Evolutionary conservation across 2,888 invertebrate species (phyloP).

Genomic region (Herminia tarsipennalis): DNA sequence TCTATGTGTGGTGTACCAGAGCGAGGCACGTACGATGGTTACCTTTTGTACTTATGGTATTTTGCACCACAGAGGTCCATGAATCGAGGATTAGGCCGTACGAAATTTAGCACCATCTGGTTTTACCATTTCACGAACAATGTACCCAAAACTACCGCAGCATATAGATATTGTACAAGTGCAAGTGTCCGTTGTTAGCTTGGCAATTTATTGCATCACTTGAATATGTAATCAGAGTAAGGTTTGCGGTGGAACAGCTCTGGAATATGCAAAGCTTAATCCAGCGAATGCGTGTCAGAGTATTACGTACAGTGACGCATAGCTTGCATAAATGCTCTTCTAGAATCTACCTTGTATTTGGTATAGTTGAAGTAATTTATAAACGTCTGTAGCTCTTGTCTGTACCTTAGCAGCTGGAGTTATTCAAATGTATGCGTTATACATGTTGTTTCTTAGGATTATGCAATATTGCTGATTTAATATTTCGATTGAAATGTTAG

Average conservation of each 20-base stretch:
- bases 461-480: too few species aligned
- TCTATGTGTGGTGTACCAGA: too few species aligned
- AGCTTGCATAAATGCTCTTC: conserved; percentile 34
- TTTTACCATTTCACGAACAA: neutral
- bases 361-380: conserved; percentile 18
- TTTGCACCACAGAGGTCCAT: too few species aligned
- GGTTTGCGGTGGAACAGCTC: conserved; percentile 39
- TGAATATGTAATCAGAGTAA: conserved; percentile 59
- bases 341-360: conserved; percentile 28
- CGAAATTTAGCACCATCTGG: neutral
- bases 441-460: too few species aligned
- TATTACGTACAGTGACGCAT: conserved; percentile 45
- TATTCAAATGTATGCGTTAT: too few species aligned
- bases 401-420: too few species aligned
- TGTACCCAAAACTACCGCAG: conserved; percentile 12
- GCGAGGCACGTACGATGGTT: too few species aligned
- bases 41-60: too few species aligned
- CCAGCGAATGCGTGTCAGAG: conserved; percentile 58
- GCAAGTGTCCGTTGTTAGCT: conserved; percentile 46
- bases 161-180: conserved; percentile 20
- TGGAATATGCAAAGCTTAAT: conserved; percentile 71
- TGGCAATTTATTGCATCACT: conserved; percentile 60
- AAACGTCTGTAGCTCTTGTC: too few species aligned
- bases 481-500: too few species aligned
- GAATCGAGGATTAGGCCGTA: neutral